Base-by-base conservation (phyloP, 2,113 vertebrate genomes). In the Xiphophorus couchianus region DNA sequence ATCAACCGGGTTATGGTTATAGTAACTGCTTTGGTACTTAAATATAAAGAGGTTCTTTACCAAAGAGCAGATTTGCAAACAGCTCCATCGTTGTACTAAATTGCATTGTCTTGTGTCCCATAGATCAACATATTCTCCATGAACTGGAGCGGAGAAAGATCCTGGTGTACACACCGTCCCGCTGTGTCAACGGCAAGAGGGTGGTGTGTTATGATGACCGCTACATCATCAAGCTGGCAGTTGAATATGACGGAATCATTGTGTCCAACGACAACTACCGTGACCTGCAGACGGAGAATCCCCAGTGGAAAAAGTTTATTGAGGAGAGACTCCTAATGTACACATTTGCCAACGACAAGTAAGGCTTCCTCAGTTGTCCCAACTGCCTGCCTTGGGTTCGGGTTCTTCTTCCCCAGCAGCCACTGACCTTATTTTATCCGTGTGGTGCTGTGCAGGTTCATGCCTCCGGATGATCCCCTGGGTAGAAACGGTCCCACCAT, bases 221-320 rank as follows among this genome's bases (percentile, higher is more conserved):
- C 31, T 98, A 96, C 86, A 96, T 98, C 25, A 90, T 97, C 72
- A 97, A 96, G 89, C 91, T 97, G 73, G 97, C 96, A 51, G 95
- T 94, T 0, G 94, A 96, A 54, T 91, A 80, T 0, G 96, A 97
- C 0, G 96, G 97, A 35, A 76, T 97, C 80, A 96, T 98, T 3
- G 96, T 97, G 71, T 98, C 97, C 92, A 98, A 98, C 0, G 97
- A 98, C 90, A 96, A 96, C 90, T 97, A 97, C 92, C 93, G 96
- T 0, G 96, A 98, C 81, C 94, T 98, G 62, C 97, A 98, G 82
- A 95, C 83, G 0, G 97, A 98, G 90, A 98, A 95, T 42, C 95
- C 95, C 0, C 94, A 96, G 78, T 98, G 97, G 97, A 97, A 97
- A 86, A 96, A 94, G 94, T 97, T 98, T 73, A 97, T 97, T 0